Conservation (phyloP, 2,888 invertebrate genomes). For the Elgonia sp. region DNA sequence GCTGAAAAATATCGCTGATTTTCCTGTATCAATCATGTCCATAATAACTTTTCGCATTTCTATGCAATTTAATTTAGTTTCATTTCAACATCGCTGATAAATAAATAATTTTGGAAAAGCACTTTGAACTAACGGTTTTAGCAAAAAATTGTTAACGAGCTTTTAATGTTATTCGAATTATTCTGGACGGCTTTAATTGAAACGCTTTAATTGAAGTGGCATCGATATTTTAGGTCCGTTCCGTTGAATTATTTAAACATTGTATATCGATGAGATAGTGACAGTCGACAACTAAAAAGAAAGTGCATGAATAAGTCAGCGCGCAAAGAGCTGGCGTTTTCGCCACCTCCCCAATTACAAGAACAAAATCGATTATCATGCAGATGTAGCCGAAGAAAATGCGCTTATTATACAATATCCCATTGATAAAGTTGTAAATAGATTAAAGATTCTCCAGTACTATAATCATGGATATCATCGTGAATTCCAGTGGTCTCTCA, state of each 20-base stretch:
- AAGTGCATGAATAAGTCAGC: slow-evolving; percentile 23
- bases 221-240: slow-evolving; percentile 24
- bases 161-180: slow-evolving; percentile 45
- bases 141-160: slow-evolving; percentile 23
- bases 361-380: slow-evolving; percentile 14
- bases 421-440: not conserved
- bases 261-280: slow-evolving; percentile 2
- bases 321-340: slow-evolving; percentile 15
- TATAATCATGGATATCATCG: too few relatives aligned
- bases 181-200: slow-evolving; percentile 30
- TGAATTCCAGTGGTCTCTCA: too few relatives aligned
- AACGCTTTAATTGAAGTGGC: slow-evolving; percentile 29
- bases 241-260: slow-evolving; percentile 36
- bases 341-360: slow-evolving; percentile 24
- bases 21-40: too few relatives aligned
- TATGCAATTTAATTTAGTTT: too few relatives aligned
- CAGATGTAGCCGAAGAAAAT: not conserved
- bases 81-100: too few relatives aligned
- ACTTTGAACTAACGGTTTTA: too few relatives aligned
- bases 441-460: too few relatives aligned
- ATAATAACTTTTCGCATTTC: too few relatives aligned
- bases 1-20: too few relatives aligned
- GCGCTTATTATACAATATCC: not conserved
- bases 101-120: too few relatives aligned
- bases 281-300: slow-evolving; percentile 25